A percentile compares a stretch with the other conserved stretches of the same genome.
Conservation (phyloP, 2,797 vertebrate genomes). For the Limnodromus scolopaceus region DNA sequence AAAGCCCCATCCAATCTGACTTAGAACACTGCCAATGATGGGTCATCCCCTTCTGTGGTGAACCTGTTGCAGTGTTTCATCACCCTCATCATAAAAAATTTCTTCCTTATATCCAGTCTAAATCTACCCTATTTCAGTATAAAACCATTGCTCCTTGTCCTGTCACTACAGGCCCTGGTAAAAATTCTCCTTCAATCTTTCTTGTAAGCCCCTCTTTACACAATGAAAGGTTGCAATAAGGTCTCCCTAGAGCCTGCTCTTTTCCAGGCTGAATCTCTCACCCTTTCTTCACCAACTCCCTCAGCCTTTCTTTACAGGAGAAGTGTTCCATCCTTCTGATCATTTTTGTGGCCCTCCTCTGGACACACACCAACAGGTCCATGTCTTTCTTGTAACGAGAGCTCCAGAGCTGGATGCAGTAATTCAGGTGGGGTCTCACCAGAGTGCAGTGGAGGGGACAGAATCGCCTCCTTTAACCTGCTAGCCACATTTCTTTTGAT, state of each 20-base stretch:
- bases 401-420: neutral
- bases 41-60: no score
- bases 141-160: neutral
- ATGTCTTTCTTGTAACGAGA: neutral
- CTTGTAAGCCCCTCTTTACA: neutral
- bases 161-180: neutral
- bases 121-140: neutral
- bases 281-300: neutral
- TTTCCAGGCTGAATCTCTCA: neutral
- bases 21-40: neutral
- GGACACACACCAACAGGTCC: neutral
- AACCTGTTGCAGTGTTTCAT: neutral
- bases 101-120: neutral
- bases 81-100: fast-evolving
- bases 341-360: neutral
- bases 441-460: neutral
- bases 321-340: neutral
- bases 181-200: neutral
- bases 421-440: neutral
- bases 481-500: neutral
- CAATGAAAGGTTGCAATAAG: neutral
- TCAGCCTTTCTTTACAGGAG: neutral
- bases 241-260: neutral
- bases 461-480: neutral
- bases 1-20: neutral